Evolutionary conservation across 2,113 vertebrate genomes (phyloP).

Genomic region (Prinia subflava): DNA sequence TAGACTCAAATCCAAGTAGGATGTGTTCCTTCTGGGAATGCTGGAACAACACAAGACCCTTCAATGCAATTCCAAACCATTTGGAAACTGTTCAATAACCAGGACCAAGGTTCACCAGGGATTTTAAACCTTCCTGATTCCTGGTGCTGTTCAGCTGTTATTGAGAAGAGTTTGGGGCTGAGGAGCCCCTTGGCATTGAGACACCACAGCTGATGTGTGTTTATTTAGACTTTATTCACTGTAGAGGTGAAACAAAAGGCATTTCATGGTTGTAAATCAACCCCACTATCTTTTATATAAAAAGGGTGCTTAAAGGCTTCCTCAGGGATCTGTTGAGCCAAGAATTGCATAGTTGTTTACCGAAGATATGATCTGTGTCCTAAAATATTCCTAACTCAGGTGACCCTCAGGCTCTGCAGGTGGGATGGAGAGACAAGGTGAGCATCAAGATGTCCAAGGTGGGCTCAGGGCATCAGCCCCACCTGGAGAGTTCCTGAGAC

Average conservation of each 20-base stretch:
- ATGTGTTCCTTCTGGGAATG: fast-evolving
- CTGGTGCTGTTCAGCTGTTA: neutral
- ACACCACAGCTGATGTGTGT: neutral
- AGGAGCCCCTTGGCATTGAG: neutral
- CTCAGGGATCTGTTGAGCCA: neutral
- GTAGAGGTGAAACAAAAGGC: neutral
- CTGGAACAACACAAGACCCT: neutral
- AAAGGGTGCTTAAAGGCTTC: neutral
- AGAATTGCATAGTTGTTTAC: neutral
- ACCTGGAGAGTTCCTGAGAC: neutral
- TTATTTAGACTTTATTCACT: neutral
- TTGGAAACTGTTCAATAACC: neutral
- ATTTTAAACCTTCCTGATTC: neutral
- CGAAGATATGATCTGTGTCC: neutral
- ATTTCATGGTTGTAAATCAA: neutral
- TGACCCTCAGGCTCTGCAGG: neutral
- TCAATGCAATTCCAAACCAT: neutral
- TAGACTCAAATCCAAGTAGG: neutral
- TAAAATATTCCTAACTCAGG: neutral
- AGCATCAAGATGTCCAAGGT: neutral
- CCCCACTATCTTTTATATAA: neutral
- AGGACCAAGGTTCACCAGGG: neutral
- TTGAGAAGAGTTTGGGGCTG: neutral
- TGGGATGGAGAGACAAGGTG: neutral
- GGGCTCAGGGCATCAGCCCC: neutral